Evolutionary conservation across 2,888 invertebrate species (phyloP).

Genomic region (Asteroscopus sphinx): DNA sequence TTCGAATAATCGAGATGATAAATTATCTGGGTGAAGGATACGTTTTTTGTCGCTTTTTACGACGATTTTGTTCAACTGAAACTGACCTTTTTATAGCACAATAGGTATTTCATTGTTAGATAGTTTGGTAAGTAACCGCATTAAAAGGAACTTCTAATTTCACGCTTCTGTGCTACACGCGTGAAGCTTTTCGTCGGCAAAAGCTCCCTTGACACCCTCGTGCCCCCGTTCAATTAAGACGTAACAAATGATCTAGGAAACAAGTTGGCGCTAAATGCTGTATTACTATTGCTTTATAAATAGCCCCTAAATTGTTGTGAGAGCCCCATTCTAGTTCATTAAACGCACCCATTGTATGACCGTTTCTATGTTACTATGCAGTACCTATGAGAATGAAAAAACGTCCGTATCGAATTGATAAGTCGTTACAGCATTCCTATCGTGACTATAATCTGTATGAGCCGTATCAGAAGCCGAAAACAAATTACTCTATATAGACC

Average conservation of each 20-base stretch:
- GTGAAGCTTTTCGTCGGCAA: constrained; percentile 56
- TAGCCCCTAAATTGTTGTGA: constrained; percentile 49
- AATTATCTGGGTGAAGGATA: not conserved
- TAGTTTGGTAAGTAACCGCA: constrained; percentile 26
- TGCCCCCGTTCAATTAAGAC: constrained; percentile 64
- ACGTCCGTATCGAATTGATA: constrained; percentile 75
- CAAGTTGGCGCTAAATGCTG: constrained; percentile 52
- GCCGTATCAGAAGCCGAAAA: constrained; percentile 77
- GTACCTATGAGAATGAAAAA: constrained; percentile 64
- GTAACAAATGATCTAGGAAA: constrained; percentile 63
- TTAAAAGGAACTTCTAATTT: constrained; percentile 59
- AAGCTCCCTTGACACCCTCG: constrained; percentile 62
- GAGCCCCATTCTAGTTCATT: constrained; percentile 48
- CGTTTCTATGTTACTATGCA: constrained; percentile 32
- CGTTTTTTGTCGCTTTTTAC: not conserved
- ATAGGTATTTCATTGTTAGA: not conserved
- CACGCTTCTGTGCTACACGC: constrained; percentile 56
- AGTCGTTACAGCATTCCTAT: constrained; percentile 77
- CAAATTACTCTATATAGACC: constrained; percentile 73
- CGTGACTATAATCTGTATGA: constrained; percentile 73
- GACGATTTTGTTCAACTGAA: not conserved
- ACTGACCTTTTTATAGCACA: not conserved
- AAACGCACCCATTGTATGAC: constrained; percentile 26
- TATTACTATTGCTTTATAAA: constrained; percentile 43
- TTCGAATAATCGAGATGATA: too few relatives aligned